phyloP scores from a whole-genome alignment of 37 sponge, comb jelly and placozoan genomes.

The Geodia barretti region DNA sequence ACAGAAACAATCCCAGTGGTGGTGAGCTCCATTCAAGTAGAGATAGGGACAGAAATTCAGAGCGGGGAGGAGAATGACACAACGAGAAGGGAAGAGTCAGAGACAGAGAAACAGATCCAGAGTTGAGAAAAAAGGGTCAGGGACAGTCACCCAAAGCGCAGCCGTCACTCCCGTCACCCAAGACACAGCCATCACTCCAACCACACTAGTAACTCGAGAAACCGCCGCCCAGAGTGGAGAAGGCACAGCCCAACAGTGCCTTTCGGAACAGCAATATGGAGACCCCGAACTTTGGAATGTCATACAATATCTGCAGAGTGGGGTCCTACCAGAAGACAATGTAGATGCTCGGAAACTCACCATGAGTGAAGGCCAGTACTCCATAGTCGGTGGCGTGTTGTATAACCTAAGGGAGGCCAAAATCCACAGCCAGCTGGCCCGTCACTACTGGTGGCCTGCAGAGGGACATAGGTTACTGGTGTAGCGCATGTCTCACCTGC shows the following conservation, averaged over 20 bases:
- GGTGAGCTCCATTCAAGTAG: neutral
- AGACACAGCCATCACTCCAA: too few species aligned
- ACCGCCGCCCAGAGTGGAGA: too few species aligned
- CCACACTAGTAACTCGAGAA: too few species aligned
- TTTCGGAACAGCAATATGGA: too few species aligned
- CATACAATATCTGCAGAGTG: slow-evolving; percentile 15
- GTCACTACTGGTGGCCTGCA: slow-evolving; percentile 35
- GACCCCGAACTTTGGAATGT: slow-evolving; percentile 12
- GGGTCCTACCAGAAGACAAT: slow-evolving; percentile 23
- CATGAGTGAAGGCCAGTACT: neutral
- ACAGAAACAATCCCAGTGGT: neutral
- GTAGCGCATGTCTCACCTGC: slow-evolving; percentile 24
- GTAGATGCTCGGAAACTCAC: neutral
- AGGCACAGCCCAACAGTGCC: too few species aligned
- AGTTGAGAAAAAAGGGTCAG: too few species aligned
- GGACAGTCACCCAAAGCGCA: too few species aligned
- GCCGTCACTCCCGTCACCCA: too few species aligned
- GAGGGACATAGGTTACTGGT: slow-evolving; percentile 7
- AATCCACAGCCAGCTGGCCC: slow-evolving; percentile 1
- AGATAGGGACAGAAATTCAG: too few species aligned
- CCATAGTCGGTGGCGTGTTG: slow-evolving; percentile 9
- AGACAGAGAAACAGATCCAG: too few species aligned
- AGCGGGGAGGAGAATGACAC: too few species aligned
- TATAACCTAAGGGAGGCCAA: slow-evolving; percentile 32
- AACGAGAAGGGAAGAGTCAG: neutral